Percentiles rank a stretch among this genome's conserved stretches.
Conservation (phyloP, 2,797 vertebrate genomes). For the Galagoides demidoff region DNA sequence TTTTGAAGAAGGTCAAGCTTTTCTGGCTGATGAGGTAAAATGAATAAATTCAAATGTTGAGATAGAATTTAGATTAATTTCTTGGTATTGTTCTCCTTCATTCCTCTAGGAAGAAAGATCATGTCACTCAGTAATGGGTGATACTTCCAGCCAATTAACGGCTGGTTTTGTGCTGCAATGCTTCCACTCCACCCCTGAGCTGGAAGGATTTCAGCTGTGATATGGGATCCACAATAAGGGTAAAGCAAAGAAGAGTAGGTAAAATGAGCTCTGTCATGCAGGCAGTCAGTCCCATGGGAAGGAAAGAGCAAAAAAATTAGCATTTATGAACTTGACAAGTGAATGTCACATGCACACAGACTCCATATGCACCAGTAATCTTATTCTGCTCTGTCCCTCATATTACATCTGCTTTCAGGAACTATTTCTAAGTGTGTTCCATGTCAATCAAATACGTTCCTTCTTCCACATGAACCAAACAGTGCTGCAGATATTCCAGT, state of each 20-base stretch:
- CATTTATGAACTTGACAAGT: conserved; percentile 64
- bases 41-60: neutral
- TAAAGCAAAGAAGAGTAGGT: neutral
- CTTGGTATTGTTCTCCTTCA: neutral
- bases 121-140: conserved; percentile 16
- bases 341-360: neutral
- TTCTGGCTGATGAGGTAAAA: conserved; percentile 49
- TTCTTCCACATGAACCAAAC: neutral
- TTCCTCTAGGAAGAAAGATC: neutral
- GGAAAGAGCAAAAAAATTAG: conserved; percentile 61
- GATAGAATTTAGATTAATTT: conserved; percentile 36
- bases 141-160: conserved; percentile 46
- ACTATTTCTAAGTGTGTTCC: conserved; percentile 29
- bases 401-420: neutral
- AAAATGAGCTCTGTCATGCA: conserved; percentile 54
- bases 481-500: conserved; percentile 13
- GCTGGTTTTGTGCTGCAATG: neutral
- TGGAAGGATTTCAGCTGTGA: conserved; percentile 37
- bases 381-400: neutral
- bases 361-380: neutral
- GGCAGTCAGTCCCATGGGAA: conserved; percentile 31
- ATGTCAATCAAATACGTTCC: conserved; percentile 55
- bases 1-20: conserved; percentile 40
- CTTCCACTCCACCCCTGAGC: conserved; percentile 9
- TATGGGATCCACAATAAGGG: neutral